Conservation (phyloP, 1,140 invertebrate genomes). For the Drosophila kikkawai region DNA sequence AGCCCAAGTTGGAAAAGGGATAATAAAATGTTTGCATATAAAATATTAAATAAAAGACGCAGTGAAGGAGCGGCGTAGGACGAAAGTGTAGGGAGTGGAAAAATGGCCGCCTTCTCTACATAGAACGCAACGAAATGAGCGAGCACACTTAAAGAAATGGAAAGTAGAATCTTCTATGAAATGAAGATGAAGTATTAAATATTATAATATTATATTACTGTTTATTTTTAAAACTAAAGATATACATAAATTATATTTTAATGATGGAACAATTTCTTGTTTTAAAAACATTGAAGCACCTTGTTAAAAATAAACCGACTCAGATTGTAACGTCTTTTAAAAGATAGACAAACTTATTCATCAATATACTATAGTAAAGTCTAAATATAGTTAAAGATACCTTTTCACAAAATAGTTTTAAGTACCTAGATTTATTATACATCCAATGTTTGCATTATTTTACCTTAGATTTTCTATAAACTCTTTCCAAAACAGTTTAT, state of each 20-base stretch:
- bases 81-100: slow-evolving; percentile 10
- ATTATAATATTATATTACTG: too few species aligned
- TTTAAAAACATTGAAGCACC: too few species aligned
- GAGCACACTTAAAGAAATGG: slow-evolving; percentile 53
- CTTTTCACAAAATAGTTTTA: too few species aligned
- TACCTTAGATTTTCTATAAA: not conserved
- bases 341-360: not conserved
- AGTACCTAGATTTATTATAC: too few species aligned
- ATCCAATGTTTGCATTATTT: not conserved
- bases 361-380: too few species aligned
- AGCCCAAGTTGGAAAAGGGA: slow-evolving; percentile 49
- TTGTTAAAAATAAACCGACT: too few species aligned
- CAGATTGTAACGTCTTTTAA: not conserved
- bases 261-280: too few species aligned
- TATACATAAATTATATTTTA: too few species aligned
- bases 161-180: not conserved
- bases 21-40: slow-evolving; percentile 76
- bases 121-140: slow-evolving; percentile 74
- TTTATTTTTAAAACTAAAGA: too few species aligned
- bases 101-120: slow-evolving; percentile 28
- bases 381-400: too few species aligned
- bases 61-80: slow-evolving; percentile 31
- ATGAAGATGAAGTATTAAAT: not conserved
- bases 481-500: too few species aligned
- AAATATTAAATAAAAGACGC: slow-evolving; percentile 69